Percentiles rank a stretch among this genome's conserved stretches.
Conservation (phyloP, 2,797 vertebrate species). For the Propithecus deckenii region DNA sequence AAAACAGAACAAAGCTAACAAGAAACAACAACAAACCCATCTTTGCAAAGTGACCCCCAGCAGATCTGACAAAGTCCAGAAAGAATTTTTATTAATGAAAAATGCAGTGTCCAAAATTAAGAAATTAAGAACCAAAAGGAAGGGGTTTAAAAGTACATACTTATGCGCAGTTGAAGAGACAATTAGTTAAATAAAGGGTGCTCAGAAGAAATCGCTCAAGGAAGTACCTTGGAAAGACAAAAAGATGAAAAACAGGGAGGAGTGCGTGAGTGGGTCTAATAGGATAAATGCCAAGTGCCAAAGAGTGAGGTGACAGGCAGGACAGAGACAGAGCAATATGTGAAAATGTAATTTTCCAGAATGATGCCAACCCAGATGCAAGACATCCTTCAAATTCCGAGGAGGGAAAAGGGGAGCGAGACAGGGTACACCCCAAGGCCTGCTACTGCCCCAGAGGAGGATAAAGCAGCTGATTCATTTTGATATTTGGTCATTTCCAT, state of each 20-base stretch:
- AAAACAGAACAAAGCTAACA: not conserved
- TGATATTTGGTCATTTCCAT: not conserved
- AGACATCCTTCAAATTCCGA: not conserved
- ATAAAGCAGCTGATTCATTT: not conserved
- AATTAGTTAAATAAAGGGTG: not conserved
- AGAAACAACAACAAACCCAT: not conserved
- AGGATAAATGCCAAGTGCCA: not conserved
- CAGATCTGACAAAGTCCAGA: not conserved
- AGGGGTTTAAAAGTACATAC: not conserved
- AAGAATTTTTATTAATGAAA: not conserved
- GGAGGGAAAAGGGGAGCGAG: not conserved
- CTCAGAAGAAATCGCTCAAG: not conserved
- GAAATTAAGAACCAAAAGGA: not conserved
- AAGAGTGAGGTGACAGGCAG: not conserved
- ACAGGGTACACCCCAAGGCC: not conserved
- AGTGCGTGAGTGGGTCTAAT: not conserved
- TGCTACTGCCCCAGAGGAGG: not conserved
- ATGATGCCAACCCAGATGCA: not conserved
- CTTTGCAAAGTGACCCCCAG: not conserved
- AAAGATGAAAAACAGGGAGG: not conserved
- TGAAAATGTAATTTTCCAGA: not conserved
- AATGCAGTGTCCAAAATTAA: not conserved
- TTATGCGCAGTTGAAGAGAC: not conserved
- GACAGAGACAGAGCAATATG: not conserved
- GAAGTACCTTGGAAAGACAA: not conserved